Percentiles rank a stretch among this genome's conserved stretches.
These are phyloP conservation scores for Oikopleura albicans DNA, from an alignment of 23 tunicate genomes.

Conservation along the genomic window DNA sequence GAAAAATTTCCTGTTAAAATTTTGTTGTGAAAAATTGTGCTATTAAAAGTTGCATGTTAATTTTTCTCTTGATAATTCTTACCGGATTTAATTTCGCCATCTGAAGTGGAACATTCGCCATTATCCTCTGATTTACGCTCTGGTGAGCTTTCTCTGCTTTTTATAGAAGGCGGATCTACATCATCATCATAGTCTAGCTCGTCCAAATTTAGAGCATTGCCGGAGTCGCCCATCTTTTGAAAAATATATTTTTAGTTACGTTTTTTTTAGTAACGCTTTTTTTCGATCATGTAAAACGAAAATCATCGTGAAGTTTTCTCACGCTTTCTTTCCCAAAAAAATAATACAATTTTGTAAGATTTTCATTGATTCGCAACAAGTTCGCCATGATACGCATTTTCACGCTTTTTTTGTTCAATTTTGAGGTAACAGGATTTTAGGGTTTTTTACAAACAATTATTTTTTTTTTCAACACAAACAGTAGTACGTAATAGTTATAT, in stretches of 20 bases:
- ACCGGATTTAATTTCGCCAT: conserved; percentile 17
- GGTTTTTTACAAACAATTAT: not conserved
- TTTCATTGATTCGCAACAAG: not conserved
- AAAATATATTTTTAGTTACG: not conserved
- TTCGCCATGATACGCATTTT: no score
- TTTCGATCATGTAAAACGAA: no score
- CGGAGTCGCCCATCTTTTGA: not conserved
- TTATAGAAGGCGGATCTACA: not conserved
- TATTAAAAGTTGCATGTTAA: not conserved
- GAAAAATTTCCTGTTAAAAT: not conserved
- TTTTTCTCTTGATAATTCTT: not conserved
- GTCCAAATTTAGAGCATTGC: not conserved
- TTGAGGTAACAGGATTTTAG: not conserved
- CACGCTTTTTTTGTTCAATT: not conserved
- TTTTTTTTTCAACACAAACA: not conserved
- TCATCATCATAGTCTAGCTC: conserved; percentile 15
- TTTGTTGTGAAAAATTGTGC: not conserved
- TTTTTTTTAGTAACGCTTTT: not conserved
- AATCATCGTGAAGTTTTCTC: no score
- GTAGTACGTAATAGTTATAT: not conserved
- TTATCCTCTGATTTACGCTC: not conserved
- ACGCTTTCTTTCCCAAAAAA: no score
- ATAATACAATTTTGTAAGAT: not conserved
- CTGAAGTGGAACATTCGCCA: not conserved
- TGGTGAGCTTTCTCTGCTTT: not conserved